Evolutionary conservation across 2,888 invertebrate species (phyloP), one percentile per base, ranked within the genome.

Genomic region (Ormia ochracea): DNA sequence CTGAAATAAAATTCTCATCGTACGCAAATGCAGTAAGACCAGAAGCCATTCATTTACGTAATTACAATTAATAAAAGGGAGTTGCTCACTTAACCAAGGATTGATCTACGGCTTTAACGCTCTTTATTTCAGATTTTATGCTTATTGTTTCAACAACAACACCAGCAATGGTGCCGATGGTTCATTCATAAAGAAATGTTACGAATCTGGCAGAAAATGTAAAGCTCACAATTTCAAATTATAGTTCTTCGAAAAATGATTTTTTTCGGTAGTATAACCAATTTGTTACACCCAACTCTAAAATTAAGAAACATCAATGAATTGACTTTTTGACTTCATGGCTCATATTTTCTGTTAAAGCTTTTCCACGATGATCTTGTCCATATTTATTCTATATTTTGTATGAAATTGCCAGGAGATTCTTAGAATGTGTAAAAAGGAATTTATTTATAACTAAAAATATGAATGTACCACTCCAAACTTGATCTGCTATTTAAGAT

Each of bases 41-140:
- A 85, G 85, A 84, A 85, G 85, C 84, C 83, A 82, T 83, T 85
- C 85, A 83, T 84, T 84, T 84, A 78, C 83, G 80, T 83, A 85
- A 85, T 85, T 84, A 84, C 83, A 85, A 82, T 84, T 83, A 85
- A 84, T 84, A 82, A 83, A 78, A 78, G 80, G 78, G 79, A 80
- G 82, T 81, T 80, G 58, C 78, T 58, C 80, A 80, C 80, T 80
- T 80, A 80, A 80, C 72, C 76, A 73, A 80, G 80, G 31, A 80
- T 73, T 76, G 80, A 80, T 76, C 80, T 76, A 73, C 80, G 76
- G 80, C 80, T 80, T 80, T 80, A 80, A 80, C 80, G 80, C 80
- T 80, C 63, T 80, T 68, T 54, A 56, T 73, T 50, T 41, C 38
- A 21, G 54, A 54, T 56, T 69, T 76, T 38, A 9, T 58, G 56